Conservation (phyloP, 2,888 invertebrate genomes). For the Archips crataeganus region DNA sequence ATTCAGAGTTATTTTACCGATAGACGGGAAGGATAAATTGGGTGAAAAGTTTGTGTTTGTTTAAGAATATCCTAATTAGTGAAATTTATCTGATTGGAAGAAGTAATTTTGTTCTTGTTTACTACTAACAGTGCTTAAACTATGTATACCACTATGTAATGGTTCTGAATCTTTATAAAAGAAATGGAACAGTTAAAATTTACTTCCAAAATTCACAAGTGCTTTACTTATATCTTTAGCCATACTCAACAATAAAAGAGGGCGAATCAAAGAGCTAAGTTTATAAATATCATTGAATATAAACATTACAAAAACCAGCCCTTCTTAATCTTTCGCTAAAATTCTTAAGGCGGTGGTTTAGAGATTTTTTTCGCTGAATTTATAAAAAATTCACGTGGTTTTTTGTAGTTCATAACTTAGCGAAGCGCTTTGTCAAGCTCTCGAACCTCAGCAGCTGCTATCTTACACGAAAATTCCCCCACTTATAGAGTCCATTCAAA, state of each 20-base stretch:
- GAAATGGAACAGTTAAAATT: too few species aligned
- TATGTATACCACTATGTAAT: too few species aligned
- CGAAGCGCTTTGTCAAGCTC: conserved; percentile 10
- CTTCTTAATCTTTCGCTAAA: background rate
- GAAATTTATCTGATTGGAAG: too few species aligned
- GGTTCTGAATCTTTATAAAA: too few species aligned
- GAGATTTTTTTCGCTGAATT: background rate
- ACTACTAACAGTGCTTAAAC: too few species aligned
- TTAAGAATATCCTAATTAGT: background rate
- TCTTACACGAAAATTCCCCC: conserved; percentile 2
- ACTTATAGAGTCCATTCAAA: conserved; percentile 27
- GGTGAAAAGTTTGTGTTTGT: background rate
- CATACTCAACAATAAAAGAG: background rate
- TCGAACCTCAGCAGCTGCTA: conserved; percentile 4
- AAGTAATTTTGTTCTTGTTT: too few species aligned
- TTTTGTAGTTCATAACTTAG: conserved; percentile 14
- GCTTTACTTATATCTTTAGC: background rate
- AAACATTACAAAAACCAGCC: background rate
- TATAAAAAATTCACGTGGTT: background rate
- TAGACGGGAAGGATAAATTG: background rate
- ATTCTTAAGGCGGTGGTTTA: background rate
- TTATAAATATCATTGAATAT: background rate
- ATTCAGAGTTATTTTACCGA: background rate
- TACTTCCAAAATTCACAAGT: too few species aligned
- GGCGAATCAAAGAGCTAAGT: background rate